Evolutionary conservation across 2,888 invertebrate genomes (phyloP).

Genomic region (Anoplius nigerrimus): DNA sequence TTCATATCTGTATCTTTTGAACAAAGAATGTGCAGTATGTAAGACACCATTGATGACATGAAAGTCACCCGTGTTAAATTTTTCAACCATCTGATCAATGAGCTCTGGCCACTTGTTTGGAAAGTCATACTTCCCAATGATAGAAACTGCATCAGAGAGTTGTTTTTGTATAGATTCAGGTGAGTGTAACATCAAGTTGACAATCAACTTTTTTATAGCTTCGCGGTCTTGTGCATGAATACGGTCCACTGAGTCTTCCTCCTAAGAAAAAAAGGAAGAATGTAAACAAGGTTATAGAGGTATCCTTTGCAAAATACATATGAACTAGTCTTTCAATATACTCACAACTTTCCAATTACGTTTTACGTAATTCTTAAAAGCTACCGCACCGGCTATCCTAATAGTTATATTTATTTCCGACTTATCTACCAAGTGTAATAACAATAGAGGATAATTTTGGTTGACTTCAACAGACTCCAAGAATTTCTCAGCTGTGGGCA

Average conservation of each 20-base stretch:
- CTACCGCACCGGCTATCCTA: constrained; percentile 92
- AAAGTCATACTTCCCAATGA: constrained; percentile 97
- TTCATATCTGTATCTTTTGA: constrained; percentile 96
- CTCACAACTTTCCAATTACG: constrained; percentile 94
- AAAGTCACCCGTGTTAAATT: constrained; percentile 93
- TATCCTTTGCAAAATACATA: neutral
- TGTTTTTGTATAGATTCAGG: constrained; percentile 95
- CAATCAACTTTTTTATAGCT: constrained; percentile 89
- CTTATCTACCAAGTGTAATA: constrained; percentile 91
- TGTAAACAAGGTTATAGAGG: constrained; percentile 5
- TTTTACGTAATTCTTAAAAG: constrained; percentile 97
- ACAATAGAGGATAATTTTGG: constrained; percentile 91
- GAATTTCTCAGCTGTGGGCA: constrained; percentile 89
- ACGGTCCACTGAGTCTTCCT: constrained; percentile 85
- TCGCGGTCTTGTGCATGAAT: constrained; percentile 88
- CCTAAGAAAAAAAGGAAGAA: constrained; percentile 68
- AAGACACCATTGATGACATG: constrained; percentile 96
- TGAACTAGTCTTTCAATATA: constrained; percentile 39
- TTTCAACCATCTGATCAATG: constrained; percentile 94
- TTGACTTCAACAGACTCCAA: constrained; percentile 92
- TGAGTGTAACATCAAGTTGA: constrained; percentile 94
- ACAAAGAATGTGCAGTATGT: constrained; percentile 96
- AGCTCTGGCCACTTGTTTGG: constrained; percentile 97
- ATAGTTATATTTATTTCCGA: constrained; percentile 87
- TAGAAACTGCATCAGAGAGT: constrained; percentile 95